A percentile compares a stretch with the other conserved stretches of the same genome.
These are phyloP conservation scores for Dichetophora obliterata DNA, from an alignment of 2,888 invertebrate species.

Conservation along the genomic window DNA sequence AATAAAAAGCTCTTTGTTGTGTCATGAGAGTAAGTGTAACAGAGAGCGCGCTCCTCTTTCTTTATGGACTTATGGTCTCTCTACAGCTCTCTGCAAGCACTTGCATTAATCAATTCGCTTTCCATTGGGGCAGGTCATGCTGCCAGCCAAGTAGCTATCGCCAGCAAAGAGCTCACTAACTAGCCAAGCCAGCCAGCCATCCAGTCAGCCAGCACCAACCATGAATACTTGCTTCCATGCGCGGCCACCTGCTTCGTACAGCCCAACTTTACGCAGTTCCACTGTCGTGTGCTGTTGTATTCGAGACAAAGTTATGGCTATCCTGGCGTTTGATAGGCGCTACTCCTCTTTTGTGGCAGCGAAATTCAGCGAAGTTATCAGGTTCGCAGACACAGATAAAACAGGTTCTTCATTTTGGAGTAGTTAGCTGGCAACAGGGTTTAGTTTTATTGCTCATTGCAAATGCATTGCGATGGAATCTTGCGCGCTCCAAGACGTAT, in stretches of 20 bases:
- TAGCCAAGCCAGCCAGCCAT: not conserved
- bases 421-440: not conserved
- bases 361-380: slow-evolving; percentile 34
- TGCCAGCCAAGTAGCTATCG: not conserved
- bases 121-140: slow-evolving; percentile 38
- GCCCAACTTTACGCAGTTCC: not conserved
- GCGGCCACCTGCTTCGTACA: not conserved
- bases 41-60: not conserved
- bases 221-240: not conserved
- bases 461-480: not conserved
- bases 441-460: not conserved
- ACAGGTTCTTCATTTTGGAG: slow-evolving; percentile 13
- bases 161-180: not conserved
- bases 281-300: not conserved
- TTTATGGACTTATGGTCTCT: not conserved
- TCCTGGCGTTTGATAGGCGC: not conserved
- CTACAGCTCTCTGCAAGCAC: not conserved
- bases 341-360: slow-evolving; percentile 26
- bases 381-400: slow-evolving; percentile 20
- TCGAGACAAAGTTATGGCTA: not conserved
- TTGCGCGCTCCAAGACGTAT: not conserved
- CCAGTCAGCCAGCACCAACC: not conserved
- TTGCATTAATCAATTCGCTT: slow-evolving; percentile 6
- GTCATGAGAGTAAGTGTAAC: not conserved
- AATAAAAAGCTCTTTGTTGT: slow-evolving; percentile 4